Evolutionary conservation across 2,797 vertebrate species (phyloP).

Genomic region (Morelia viridis): DNA sequence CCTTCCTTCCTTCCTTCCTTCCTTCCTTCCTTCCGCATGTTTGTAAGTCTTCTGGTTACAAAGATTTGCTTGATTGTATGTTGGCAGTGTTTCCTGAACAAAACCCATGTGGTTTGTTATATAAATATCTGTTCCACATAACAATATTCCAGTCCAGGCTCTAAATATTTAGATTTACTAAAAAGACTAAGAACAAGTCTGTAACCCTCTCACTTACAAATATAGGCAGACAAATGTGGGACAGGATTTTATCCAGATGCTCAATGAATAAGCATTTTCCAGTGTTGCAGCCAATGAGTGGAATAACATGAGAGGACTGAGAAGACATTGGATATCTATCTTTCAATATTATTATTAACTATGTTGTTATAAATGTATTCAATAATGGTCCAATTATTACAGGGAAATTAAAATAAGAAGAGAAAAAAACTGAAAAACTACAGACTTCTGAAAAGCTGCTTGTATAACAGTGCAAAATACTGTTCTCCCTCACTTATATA

Average conservation of each 20-base stretch:
- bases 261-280: not conserved
- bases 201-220: not conserved
- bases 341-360: not conserved
- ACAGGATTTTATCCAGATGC: not conserved
- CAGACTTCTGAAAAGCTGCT: not conserved
- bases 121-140: not conserved
- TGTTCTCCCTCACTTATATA: not conserved
- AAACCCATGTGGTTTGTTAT: not conserved
- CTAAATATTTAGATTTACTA: not conserved
- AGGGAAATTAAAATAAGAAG: not conserved
- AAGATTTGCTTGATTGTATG: not conserved
- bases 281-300: not conserved
- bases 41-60: conserved; percentile 1
- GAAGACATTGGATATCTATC: not conserved
- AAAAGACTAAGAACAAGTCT: not conserved
- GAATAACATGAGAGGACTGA: not conserved
- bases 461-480: not conserved
- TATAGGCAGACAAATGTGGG: not conserved
- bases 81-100: not conserved
- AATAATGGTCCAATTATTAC: not conserved
- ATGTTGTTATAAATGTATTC: not conserved
- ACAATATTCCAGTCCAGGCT: not conserved
- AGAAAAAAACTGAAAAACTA: not conserved
- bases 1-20: not conserved
- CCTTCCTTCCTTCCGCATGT: not conserved